Evolutionary conservation across 2,888 invertebrate species (phyloP), one percentile per base, ranked within the genome.

Genomic region (Apamea epomidion): DNA sequence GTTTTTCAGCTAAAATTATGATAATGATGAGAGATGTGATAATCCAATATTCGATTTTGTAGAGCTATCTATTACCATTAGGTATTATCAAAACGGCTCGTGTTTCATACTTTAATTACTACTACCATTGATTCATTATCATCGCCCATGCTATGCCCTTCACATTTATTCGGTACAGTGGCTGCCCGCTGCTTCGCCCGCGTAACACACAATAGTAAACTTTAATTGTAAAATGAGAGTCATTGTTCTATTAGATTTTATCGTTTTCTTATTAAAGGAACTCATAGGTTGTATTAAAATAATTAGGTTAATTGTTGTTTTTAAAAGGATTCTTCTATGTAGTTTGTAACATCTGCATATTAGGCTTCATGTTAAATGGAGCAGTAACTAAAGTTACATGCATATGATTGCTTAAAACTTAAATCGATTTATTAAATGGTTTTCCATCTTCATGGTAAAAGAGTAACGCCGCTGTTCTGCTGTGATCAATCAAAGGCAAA

Each of bases 141-240:
- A 69, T 76, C 62, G 32, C 25, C 48, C 54, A 69, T 64, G 54
- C 2, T 0, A 54, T 70, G 71, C 72, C 88, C 83, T 88, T 89
- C 81, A 83, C 72, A 85, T 85, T 80, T 74, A 79, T 74, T n/a
- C 51, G 6, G n/a, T 71, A 58, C 77, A 37, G 12, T 48, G 21
- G 58, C 62, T 67, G 8, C 70, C 79, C 32, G 64, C 58, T 37
- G 68, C 32, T 69, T 67, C 2, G 18, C 8, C 45, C 12, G 21
- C 64, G 51, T 75, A 75, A 58, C 18, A n/a, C 42, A 62, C 67
- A 74, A 80, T 72, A 14, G 54, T 68, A 60, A 45, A 65, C 65
- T 42, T 64, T 62, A 74, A 71, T 58, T 58, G 48, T 48, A 54
- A 37, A 74, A 69, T 21, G 2, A 60, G 45, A 58, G 58, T 54